A percentile compares a stretch with the other conserved stretches of the same genome.
phyloP scores from a whole-genome alignment of 2,113 vertebrate genomes.

The Oreotrochilus melanogaster region DNA sequence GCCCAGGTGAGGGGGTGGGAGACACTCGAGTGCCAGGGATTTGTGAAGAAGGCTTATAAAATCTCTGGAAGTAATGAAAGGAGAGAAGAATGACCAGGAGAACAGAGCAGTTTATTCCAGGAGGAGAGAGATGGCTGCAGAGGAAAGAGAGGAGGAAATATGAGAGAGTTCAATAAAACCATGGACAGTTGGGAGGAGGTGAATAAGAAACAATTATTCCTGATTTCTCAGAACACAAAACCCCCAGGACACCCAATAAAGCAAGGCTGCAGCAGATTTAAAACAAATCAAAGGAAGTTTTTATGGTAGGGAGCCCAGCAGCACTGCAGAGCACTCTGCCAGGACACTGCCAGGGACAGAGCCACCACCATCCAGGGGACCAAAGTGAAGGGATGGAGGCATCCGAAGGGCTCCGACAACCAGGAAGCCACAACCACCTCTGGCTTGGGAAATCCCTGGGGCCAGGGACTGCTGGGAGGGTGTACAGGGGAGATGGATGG shows the following conservation, averaged over 20 bases:
- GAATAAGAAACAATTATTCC: conserved; percentile 46
- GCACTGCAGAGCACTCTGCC: background rate
- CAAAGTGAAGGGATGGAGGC: background rate
- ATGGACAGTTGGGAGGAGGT: background rate
- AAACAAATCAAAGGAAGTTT: conserved; percentile 34
- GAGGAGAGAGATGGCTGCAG: background rate
- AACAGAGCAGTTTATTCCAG: conserved; percentile 35
- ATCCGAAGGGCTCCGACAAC: background rate
- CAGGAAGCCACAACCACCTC: accelerated
- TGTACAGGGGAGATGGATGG: background rate
- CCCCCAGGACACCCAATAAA: conserved; percentile 46
- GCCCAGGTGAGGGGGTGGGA: background rate
- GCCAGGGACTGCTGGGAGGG: background rate
- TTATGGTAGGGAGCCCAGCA: background rate
- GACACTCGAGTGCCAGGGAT: conserved; percentile 1
- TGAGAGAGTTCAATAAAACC: conserved; percentile 52
- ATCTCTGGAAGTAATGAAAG: conserved; percentile 51
- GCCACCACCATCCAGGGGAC: background rate
- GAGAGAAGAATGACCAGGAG: conserved; percentile 29
- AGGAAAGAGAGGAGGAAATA: conserved; percentile 43
- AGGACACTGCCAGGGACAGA: background rate
- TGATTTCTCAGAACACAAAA: conserved; percentile 20
- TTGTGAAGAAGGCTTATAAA: conserved; percentile 17
- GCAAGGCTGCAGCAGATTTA: conserved; percentile 22
- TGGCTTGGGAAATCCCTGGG: background rate